Evolutionary conservation across 2,888 invertebrate genomes (phyloP).

Genomic region (Andrena minutula): DNA sequence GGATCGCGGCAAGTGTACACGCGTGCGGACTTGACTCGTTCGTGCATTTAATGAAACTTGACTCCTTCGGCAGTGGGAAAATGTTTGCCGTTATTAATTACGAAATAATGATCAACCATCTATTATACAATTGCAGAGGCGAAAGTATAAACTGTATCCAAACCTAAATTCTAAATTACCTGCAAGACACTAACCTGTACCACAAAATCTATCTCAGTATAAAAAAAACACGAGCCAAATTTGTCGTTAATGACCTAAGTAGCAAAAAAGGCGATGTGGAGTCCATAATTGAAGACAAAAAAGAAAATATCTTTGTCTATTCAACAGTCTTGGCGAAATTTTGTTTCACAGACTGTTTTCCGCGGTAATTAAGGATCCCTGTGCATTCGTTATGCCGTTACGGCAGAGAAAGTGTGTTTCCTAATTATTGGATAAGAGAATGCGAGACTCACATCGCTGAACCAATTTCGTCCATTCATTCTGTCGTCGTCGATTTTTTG

Average conservation of each 20-base stretch:
- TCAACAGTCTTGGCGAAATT: no score
- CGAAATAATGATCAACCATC: no score
- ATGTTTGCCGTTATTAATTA: not conserved
- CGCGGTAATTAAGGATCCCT: constrained; percentile 46
- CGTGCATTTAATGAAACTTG: constrained; percentile 11
- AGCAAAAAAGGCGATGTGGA: no score
- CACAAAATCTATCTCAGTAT: no score
- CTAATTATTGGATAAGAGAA: constrained; percentile 50
- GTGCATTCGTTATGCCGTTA: constrained; percentile 21
- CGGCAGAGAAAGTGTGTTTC: constrained; percentile 59
- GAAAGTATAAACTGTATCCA: no score
- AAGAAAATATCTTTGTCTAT: no score
- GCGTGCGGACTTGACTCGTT: constrained; percentile 13
- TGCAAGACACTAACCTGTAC: no score
- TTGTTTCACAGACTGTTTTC: constrained; percentile 1
- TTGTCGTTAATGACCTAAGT: no score
- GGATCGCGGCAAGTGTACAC: constrained; percentile 30
- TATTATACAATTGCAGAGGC: no score
- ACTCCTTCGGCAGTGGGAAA: not conserved
- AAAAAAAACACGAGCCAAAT: no score
- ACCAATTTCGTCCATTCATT: constrained; percentile 22
- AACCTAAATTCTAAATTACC: no score
- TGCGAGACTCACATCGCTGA: constrained; percentile 35
- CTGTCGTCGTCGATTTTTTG: constrained; percentile 8
- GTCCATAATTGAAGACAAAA: no score